phyloP scores from a whole-genome alignment of 1,140 invertebrate species.

The Meloidogyne exigua region DNA sequence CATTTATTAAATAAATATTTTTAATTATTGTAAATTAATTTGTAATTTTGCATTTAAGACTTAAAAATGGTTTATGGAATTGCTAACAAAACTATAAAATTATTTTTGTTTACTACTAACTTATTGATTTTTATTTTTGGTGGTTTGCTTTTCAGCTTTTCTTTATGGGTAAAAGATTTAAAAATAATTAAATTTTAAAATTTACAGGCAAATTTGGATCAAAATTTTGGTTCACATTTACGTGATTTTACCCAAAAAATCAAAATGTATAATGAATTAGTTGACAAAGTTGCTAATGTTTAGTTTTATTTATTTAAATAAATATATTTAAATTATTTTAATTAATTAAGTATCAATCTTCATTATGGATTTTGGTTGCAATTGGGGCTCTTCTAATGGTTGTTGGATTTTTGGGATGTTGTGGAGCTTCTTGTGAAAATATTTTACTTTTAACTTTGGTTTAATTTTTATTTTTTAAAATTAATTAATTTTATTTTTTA shows the following conservation, averaged over 20 bases:
- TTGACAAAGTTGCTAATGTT: conserved; percentile 49
- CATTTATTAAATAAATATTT: neutral
- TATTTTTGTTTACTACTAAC: conserved; percentile 54
- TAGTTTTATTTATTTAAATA: conserved; percentile 8
- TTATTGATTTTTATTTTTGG: conserved; percentile 58
- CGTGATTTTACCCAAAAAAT: conserved; percentile 46
- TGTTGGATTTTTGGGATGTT: conserved; percentile 60
- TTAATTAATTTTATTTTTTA: conserved; percentile 39
- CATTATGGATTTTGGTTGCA: conserved; percentile 56
- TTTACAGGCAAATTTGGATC: conserved; percentile 51
- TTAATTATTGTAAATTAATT: neutral
- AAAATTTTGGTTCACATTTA: conserved; percentile 49
- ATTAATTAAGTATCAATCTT: conserved; percentile 58
- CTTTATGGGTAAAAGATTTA: conserved; percentile 47
- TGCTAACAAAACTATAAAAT: conserved; percentile 56
- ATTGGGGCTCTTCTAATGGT: conserved; percentile 58
- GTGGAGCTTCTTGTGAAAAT: conserved; percentile 55
- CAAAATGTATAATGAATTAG: conserved; percentile 27
- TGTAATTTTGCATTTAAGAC: neutral
- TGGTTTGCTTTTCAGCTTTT: conserved; percentile 57
- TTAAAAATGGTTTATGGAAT: conserved; percentile 51
- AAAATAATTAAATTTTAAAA: neutral
- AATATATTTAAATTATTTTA: conserved; percentile 7
- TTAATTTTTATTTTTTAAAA: conserved; percentile 31
- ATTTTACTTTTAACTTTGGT: conserved; percentile 54